phyloP scores from a whole-genome alignment of 2,888 invertebrate species.

The Apamea anceps region DNA sequence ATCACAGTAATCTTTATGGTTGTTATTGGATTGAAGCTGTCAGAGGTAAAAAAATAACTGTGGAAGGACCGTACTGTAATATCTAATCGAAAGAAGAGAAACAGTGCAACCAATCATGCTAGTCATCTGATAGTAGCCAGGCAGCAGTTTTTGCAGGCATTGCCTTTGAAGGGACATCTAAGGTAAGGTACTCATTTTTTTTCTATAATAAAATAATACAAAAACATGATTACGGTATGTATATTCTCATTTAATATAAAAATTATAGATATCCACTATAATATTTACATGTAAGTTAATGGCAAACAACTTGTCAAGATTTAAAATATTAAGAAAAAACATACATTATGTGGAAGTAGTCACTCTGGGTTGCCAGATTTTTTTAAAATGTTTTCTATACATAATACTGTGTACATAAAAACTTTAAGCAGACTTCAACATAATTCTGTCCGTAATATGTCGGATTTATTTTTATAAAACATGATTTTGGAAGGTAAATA shows the following conservation, averaged over 20 bases:
- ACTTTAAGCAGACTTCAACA: constrained; percentile 40
- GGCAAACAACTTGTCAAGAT: constrained; percentile 84
- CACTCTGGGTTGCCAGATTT: constrained; percentile 44
- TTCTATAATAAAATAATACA: constrained; percentile 66
- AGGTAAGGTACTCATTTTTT: neutral
- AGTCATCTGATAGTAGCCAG: neutral
- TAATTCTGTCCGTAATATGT: constrained; percentile 64
- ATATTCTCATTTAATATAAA: constrained; percentile 89
- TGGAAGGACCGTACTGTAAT: neutral
- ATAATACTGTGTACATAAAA: constrained; percentile 76
- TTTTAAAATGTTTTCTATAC: constrained; percentile 61
- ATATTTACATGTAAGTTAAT: constrained; percentile 88
- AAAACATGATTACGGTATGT: constrained; percentile 78
- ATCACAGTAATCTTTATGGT: too few species aligned
- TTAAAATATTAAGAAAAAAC: constrained; percentile 72
- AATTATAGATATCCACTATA: constrained; percentile 88
- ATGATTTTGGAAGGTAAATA: constrained; percentile 26
- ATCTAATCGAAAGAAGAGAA: neutral
- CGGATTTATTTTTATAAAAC: neutral
- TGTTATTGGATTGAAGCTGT: too few species aligned
- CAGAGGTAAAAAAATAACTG: too few species aligned
- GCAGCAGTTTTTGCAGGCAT: too few species aligned
- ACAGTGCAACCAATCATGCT: neutral
- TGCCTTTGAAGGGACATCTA: neutral
- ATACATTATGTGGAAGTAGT: constrained; percentile 49